phyloP scores from a whole-genome alignment of 2,888 invertebrate genomes.

The Tortrix viridana region DNA sequence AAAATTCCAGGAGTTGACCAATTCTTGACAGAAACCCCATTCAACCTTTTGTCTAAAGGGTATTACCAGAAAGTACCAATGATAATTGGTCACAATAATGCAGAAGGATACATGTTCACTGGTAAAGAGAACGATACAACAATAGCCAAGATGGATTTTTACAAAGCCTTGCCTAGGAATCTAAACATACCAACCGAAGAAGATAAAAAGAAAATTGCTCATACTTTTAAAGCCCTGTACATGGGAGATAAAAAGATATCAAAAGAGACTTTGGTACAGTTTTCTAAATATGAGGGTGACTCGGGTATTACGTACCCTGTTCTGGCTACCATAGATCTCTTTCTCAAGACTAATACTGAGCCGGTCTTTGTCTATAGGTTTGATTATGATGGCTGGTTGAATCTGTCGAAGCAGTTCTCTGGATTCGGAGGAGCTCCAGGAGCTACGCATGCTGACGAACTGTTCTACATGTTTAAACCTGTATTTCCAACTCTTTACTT shows the following conservation, averaged over 20 bases:
- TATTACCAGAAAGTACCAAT: conserved; percentile 65
- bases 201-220: conserved; percentile 53
- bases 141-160: conserved; percentile 58
- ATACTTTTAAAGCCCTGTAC: conserved; percentile 67
- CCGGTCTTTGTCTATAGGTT: conserved; percentile 68
- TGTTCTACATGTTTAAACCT: conserved; percentile 72
- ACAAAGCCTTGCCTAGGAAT: conserved; percentile 66
- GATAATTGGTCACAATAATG: conserved; percentile 70
- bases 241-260: conserved; percentile 65
- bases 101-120: conserved; percentile 71
- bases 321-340: conserved; percentile 57
- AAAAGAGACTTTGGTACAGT: conserved; percentile 62
- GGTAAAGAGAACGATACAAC: conserved; percentile 74
- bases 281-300: conserved; percentile 69
- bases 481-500: conserved; percentile 48
- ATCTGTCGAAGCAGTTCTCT: conserved; percentile 60
- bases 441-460: conserved; percentile 75
- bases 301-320: conserved; percentile 65
- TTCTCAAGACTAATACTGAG: conserved; percentile 52
- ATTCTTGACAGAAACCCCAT: conserved; percentile 66
- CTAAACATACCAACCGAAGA: conserved; percentile 55
- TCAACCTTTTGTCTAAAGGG: conserved; percentile 60
- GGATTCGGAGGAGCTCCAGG: conserved; percentile 61
- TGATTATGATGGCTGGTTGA: conserved; percentile 67
- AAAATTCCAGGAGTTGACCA: conserved; percentile 50